Evolutionary conservation across 2,113 vertebrate genomes (phyloP).

Genomic region (Apodemus speciosus): DNA sequence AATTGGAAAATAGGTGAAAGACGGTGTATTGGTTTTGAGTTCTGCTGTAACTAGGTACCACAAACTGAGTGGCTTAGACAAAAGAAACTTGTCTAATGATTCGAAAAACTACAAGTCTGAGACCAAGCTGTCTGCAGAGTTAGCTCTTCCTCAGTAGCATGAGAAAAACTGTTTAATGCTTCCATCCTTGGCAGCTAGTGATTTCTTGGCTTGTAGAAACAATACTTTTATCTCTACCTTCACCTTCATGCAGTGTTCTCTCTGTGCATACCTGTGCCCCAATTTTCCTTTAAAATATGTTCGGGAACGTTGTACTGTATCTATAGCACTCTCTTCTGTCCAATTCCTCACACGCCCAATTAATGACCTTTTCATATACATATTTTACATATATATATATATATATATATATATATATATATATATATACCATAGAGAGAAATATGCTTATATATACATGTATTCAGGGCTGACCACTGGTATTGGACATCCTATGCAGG

Average conservation of each 20-base stretch:
- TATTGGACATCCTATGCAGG: neutral
- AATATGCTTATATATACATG: neutral
- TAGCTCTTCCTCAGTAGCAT: neutral
- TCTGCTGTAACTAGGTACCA: neutral
- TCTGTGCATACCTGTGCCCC: neutral
- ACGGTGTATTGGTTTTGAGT: neutral
- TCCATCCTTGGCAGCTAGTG: neutral
- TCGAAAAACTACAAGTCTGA: neutral
- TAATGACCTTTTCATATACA: neutral
- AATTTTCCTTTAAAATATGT: neutral
- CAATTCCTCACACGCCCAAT: neutral
- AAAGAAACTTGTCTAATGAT: slow-evolving; percentile 20
- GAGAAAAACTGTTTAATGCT: neutral
- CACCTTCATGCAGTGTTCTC: neutral
- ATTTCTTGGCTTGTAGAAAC: neutral
- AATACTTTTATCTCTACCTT: neutral
- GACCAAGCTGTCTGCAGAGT: neutral
- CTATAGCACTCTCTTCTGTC: neutral
- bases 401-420: neutral
- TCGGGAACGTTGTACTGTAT: neutral
- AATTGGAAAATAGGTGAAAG: neutral
- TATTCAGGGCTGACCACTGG: neutral
- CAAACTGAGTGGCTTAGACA: neutral
- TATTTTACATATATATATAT: neutral
- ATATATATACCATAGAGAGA: neutral